Evolutionary conservation across 2,797 vertebrate species (phyloP).

Genomic region (Florisuga fusca): DNA sequence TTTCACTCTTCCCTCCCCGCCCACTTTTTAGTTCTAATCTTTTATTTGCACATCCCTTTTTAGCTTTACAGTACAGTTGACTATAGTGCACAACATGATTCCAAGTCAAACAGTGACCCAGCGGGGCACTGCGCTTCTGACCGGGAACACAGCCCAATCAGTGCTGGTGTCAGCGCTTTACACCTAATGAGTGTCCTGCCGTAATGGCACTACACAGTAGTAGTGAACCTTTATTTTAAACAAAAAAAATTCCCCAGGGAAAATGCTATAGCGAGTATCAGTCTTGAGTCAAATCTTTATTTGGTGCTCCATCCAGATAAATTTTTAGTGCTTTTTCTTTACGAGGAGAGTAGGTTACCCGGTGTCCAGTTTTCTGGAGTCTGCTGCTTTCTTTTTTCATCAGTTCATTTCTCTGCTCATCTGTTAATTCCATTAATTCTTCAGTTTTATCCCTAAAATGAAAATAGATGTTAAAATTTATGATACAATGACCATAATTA

Average conservation of each 20-base stretch:
- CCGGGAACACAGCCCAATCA: constrained; percentile 81
- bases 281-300: constrained; percentile 94
- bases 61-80: constrained; percentile 97
- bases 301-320: constrained; percentile 95
- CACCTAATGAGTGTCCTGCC: constrained; percentile 80
- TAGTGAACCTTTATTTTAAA: constrained; percentile 78
- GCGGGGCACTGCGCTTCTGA: constrained; percentile 82
- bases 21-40: constrained; percentile 79
- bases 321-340: constrained; percentile 99
- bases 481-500: neutral
- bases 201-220: constrained; percentile 83
- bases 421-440: constrained; percentile 92
- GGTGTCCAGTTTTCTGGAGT: constrained; percentile 97
- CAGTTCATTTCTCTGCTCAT: constrained; percentile 95
- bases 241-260: constrained; percentile 75
- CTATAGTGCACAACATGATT: constrained; percentile 96
- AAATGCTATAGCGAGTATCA: constrained; percentile 82
- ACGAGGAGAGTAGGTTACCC: constrained; percentile 97
- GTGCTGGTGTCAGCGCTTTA: constrained; percentile 87
- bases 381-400: constrained; percentile 99
- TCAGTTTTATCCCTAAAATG: constrained; percentile 90
- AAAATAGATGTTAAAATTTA: neutral
- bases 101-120: constrained; percentile 84
- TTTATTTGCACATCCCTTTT: constrained; percentile 96
- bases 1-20: constrained; percentile 79